Evolutionary conservation across 2,113 vertebrate species (phyloP), one percentile per base, ranked within the genome.

Genomic region (Hippolais icterina): DNA sequence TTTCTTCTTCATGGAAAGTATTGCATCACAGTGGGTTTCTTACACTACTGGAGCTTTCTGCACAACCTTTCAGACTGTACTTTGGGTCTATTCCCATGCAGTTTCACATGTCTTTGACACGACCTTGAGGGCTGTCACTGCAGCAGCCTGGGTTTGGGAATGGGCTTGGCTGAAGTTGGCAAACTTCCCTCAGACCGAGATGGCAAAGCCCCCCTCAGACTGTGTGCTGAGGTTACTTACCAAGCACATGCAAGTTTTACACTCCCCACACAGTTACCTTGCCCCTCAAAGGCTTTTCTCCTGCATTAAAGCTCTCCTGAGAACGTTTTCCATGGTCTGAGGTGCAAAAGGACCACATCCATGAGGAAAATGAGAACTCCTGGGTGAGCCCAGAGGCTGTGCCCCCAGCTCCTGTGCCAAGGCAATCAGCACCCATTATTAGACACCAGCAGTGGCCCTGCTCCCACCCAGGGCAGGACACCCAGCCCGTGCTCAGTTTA

Each of bases 21-120:
- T n/a, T 0, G 0, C 13, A 5, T 57, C 37, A 74, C 13, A 16
- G 15, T 2, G 0, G 6, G n/a, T 47, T 76, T 71, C 47, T 75
- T 46, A 31, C 11, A 44, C 74, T 84, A 25, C 71, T 1, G 3
- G 47, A 80, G 33, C 52, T 71, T 52, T 52, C 83, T 33, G 16
- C 65, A 53, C 41, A 57, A 5, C 20, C 39, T 61, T 27, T 33
- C 57, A 44, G 56, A 22, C 2, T 50, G 49, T 4, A 65, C 9
- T 46, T 63, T 63, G 71, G 50, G 41, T 69, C 64, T 69, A 17
- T 78, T 93, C 60, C 83, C 52, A 11, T 27, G 44, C 13, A 49
- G 31, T 70, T 74, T n/a, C 39, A 33, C 14, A 1, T 25, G 12
- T 28, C 63, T 90, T 64, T 46, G 39, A 37, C 25, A 11, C 1